Conservation (phyloP, 2,113 vertebrate species). For the Tor tambroides region DNA sequence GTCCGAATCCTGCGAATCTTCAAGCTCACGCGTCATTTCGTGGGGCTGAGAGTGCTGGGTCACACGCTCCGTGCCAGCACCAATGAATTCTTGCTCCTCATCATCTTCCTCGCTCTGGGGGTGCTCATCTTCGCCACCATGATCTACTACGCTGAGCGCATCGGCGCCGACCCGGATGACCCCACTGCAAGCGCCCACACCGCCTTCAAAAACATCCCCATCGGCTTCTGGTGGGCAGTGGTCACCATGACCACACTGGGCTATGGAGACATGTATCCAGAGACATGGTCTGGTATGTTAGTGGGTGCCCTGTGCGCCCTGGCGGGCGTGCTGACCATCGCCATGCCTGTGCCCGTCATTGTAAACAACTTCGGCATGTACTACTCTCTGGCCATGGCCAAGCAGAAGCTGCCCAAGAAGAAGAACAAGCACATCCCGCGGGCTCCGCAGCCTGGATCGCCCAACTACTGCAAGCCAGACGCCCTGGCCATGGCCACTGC, state of each 20-base stretch:
- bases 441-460: conserved; percentile 86
- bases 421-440: conserved; percentile 97
- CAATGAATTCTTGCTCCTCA: conserved; percentile 94
- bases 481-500: conserved; percentile 85
- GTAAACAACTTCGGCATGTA: conserved; percentile 99
- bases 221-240: conserved; percentile 99
- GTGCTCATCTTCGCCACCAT: conserved; percentile 99
- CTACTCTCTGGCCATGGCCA: conserved; percentile 98
- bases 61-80: conserved; percentile 92
- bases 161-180: conserved; percentile 87
- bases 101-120: conserved; percentile 93
- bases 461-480: conserved; percentile 90
- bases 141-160: conserved; percentile 97
- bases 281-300: conserved; percentile 98
- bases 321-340: conserved; percentile 96
- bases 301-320: conserved; percentile 95
- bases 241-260: conserved; percentile 98
- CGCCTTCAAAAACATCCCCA: conserved; percentile 98
- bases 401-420: conserved; percentile 99
- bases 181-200: conserved; percentile 86
- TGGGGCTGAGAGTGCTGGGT: conserved; percentile 88
- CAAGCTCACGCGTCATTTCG: conserved; percentile 93
- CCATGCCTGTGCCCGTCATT: conserved; percentile 98
- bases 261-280: conserved; percentile 97
- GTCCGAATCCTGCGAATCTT: conserved; percentile 93